phyloP scores from a whole-genome alignment of 2,113 vertebrate genomes.

The Empidonax traillii region DNA sequence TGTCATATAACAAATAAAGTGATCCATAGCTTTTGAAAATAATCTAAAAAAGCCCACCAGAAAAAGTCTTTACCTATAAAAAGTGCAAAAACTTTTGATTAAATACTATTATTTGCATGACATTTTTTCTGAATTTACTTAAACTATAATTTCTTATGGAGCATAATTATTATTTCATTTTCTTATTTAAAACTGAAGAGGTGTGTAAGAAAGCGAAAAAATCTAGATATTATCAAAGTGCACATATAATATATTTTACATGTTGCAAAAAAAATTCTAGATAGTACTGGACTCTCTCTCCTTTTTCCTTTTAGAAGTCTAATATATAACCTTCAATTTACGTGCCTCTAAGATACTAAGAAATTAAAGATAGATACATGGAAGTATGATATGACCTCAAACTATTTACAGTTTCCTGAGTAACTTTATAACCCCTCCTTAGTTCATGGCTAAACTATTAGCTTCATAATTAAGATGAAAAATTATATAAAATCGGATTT shows the following conservation, averaged over 20 bases:
- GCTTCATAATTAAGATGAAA: not conserved
- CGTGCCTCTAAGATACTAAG: not conserved
- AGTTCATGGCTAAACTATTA: not conserved
- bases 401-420: not conserved
- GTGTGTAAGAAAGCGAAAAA: not conserved
- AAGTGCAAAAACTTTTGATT: not conserved
- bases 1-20: not conserved
- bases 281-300: not conserved
- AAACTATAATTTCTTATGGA: not conserved
- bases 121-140: not conserved
- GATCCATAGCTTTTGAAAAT: not conserved
- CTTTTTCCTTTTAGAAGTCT: not conserved
- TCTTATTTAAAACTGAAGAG: not conserved
- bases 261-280: not conserved
- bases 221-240: not conserved
- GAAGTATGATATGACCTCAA: not conserved
- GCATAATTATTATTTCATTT: not conserved
- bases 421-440: not conserved
- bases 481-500: not conserved
- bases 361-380: not conserved
- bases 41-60: not conserved
- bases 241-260: not conserved
- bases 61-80: not conserved
- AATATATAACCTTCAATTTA: not conserved
- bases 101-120: not conserved